Evolutionary conservation across 2,113 vertebrate genomes (phyloP).

Genomic region (Leptocoma aspasia): DNA sequence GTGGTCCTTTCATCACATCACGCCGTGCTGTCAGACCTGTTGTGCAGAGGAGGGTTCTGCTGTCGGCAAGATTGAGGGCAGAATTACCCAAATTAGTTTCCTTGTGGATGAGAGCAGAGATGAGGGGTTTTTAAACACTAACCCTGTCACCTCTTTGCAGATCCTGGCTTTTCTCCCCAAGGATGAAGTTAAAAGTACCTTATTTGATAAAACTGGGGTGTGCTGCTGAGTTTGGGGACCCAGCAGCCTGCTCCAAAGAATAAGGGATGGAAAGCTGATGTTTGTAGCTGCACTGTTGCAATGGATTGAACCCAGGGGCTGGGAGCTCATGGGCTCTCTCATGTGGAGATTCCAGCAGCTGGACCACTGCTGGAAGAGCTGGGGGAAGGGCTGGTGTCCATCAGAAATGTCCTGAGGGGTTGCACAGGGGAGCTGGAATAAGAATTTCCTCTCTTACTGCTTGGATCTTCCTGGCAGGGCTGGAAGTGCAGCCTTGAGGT

Average conservation of each 20-base stretch:
- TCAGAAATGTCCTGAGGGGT: background rate
- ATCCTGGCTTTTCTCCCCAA: background rate
- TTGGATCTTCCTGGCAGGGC: background rate
- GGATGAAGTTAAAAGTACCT: background rate
- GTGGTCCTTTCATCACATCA: slow-evolving; percentile 36
- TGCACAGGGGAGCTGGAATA: too few relatives aligned
- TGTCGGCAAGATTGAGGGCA: slow-evolving; percentile 46
- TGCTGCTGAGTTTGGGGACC: background rate
- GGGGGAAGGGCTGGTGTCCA: background rate
- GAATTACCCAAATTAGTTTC: slow-evolving; percentile 48
- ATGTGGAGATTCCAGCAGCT: background rate
- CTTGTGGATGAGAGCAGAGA: background rate
- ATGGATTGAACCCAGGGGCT: background rate
- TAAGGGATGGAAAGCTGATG: background rate
- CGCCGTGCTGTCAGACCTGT: slow-evolving; percentile 24
- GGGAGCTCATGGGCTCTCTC: background rate
- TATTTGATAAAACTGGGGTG: background rate
- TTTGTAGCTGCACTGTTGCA: background rate
- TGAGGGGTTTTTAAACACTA: background rate
- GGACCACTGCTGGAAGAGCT: background rate
- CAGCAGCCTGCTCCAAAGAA: background rate
- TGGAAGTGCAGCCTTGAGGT: background rate
- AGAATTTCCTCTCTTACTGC: background rate
- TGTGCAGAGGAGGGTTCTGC: slow-evolving; percentile 27
- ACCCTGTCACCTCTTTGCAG: background rate